Evolutionary conservation across 2,113 vertebrate genomes (phyloP), one percentile per base, ranked within the genome.

Genomic region (Ageneiosus marmoratus): DNA sequence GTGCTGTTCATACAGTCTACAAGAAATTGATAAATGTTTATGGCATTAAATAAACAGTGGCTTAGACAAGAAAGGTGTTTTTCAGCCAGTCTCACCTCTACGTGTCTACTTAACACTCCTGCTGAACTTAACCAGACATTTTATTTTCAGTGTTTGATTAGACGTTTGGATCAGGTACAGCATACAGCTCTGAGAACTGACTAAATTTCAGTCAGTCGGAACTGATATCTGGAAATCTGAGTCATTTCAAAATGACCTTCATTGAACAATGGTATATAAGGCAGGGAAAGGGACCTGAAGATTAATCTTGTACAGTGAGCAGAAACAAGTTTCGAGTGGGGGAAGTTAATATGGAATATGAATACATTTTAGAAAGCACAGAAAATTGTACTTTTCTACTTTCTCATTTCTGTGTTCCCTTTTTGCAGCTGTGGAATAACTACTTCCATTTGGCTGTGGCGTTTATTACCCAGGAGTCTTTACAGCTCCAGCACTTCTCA

Each of bases 361-460:
- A 70, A 63, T 29, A 22, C 2, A 77, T 46, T 63, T 46, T 34
- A n/a, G 24, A 29, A 32, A 76, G 16, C 11, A 53, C 20, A 22
- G 48, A 24, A 37, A 37, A 18, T 12, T 53, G n/a, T 34, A 53
- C 73, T 55, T 55, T 55, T 37, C 20, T 13, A 1, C 18, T 50
- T 13, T 37, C 50, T 55, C 20, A 74, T 75, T 29, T 76, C 11
- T 82, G 18, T 84, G 62, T 51, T 24, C 75, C 63, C 62, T n/a
- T 79, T 86, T 92, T 92, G 84, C 92, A 99, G 98, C 93, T 99
- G 83, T 99, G 98, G 98, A 99, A 99, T 94, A 99, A 99, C 93
- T 99, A 99, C 90, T 99, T 99, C 93, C 97, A 99, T 93, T 95
- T 99, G 94, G 97, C 97, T 1, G 97, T 99, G 92, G 97, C 97